A percentile compares a stretch with the other conserved stretches of the same genome.
Evolutionary conservation across 2,888 invertebrate species (phyloP).

Genomic region (Himalopsyche kuldschensis): DNA sequence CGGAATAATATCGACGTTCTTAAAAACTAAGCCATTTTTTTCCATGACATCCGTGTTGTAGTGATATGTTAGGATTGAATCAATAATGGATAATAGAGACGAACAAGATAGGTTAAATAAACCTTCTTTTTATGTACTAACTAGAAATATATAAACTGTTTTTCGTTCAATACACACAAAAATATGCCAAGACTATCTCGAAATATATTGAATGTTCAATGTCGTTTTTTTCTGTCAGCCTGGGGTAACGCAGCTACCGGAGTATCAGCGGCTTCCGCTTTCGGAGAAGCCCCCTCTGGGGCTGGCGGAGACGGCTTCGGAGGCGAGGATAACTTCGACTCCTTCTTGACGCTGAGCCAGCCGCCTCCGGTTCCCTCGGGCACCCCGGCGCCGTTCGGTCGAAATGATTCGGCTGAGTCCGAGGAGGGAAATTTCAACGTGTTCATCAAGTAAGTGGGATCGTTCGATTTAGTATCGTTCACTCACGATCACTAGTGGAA

Average conservation of each 20-base stretch:
- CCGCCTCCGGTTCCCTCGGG: slow-evolving; percentile 69
- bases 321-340: slow-evolving; percentile 75
- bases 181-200: background rate
- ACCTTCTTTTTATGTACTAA: too few relatives aligned
- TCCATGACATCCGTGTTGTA: too few relatives aligned
- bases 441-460: slow-evolving; percentile 67
- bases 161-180: too few relatives aligned
- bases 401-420: slow-evolving; percentile 74
- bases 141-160: too few relatives aligned
- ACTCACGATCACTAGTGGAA: background rate
- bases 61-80: too few relatives aligned
- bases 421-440: slow-evolving; percentile 80
- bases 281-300: slow-evolving; percentile 40
- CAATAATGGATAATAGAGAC: too few relatives aligned
- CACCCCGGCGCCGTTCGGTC: slow-evolving; percentile 64
- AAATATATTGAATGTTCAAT: too few relatives aligned
- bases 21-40: too few relatives aligned
- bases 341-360: slow-evolving; percentile 78
- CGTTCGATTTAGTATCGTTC: background rate
- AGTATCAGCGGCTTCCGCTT: slow-evolving; percentile 41
- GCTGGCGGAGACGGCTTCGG: slow-evolving; percentile 61
- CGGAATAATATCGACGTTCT: too few relatives aligned
- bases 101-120: too few relatives aligned
- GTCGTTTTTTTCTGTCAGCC: too few relatives aligned
- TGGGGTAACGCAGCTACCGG: slow-evolving; percentile 44